Conservation (phyloP, 2,888 invertebrate species). For the Dynastes tityus region DNA sequence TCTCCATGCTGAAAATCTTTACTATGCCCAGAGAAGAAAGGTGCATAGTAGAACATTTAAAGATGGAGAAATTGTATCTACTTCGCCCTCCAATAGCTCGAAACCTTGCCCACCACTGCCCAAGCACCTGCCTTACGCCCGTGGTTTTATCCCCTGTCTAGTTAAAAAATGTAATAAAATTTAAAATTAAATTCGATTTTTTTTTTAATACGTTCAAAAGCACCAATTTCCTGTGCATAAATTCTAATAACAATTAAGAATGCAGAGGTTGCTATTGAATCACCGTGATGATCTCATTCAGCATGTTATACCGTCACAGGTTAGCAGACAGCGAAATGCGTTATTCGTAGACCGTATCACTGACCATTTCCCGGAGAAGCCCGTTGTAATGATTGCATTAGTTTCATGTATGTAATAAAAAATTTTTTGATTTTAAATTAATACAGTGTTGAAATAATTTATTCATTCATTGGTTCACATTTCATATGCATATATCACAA, state of each 20-base stretch:
- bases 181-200: neutral
- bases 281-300: conserved; percentile 26
- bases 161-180: too few relatives aligned
- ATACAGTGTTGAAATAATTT: neutral
- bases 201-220: neutral
- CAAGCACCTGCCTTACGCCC: too few relatives aligned
- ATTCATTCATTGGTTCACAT: too few relatives aligned
- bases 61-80: too few relatives aligned
- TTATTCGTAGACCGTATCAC: conserved; percentile 11
- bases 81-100: too few relatives aligned
- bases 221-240: conserved; percentile 16
- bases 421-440: neutral
- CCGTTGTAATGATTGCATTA: neutral
- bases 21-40: too few relatives aligned
- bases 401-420: neutral
- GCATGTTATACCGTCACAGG: neutral
- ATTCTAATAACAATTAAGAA: neutral
- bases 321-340: neutral
- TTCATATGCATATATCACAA: too few relatives aligned
- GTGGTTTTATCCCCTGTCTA: too few relatives aligned
- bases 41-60: too few relatives aligned
- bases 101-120: too few relatives aligned
- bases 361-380: conserved; percentile 3
- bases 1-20: too few relatives aligned
- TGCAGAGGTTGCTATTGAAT: conserved; percentile 18